Base-by-base conservation (phyloP, 2,797 vertebrate genomes). In the Rhabdomys pumilio region DNA sequence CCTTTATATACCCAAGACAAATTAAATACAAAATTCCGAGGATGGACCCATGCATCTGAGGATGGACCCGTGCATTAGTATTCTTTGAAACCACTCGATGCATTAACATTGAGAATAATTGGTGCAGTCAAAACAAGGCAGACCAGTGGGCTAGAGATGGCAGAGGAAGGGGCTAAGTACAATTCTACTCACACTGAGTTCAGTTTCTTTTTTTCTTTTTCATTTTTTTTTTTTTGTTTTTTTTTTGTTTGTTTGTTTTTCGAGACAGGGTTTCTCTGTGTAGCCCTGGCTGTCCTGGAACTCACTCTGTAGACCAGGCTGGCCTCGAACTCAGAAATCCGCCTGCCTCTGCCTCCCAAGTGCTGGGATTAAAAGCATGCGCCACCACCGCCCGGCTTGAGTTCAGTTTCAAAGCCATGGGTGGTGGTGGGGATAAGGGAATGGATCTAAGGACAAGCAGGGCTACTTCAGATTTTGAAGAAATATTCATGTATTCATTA, bases 331-430 rank as follows among this genome's bases (percentile, higher is more conserved):
- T n/a, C n/a, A n/a, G n/a, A n/a, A n/a, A n/a, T n/a, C n/a, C n/a
- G n/a, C n/a, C n/a, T n/a, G n/a, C n/a, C n/a, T n/a, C n/a, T n/a
- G n/a, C n/a, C n/a, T n/a, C n/a, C n/a, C n/a, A n/a, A n/a, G n/a
- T n/a, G n/a, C n/a, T n/a, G n/a, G n/a, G n/a, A n/a, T n/a, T n/a
- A n/a, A n/a, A n/a, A n/a, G n/a, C n/a, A n/a, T n/a, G n/a, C n/a
- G n/a, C n/a, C n/a, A n/a, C n/a, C n/a, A n/a, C n/a, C n/a, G n/a
- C n/a, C n/a, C n/a, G n/a, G n/a, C n/a, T n/a, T 31, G 41, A 88
- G 38, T 93, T 76, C 90, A 22, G 7, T 10, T 81, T 94, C 83
- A 75, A 84, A 89, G 10, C 24, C 63, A 90, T 77, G 65, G 55
- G 65, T 6, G 17, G 29, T 69, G 15, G 29, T 6, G 2, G 9